phyloP scores from a whole-genome alignment of 1,140 invertebrate species.

The Ceratitis capitata region DNA sequence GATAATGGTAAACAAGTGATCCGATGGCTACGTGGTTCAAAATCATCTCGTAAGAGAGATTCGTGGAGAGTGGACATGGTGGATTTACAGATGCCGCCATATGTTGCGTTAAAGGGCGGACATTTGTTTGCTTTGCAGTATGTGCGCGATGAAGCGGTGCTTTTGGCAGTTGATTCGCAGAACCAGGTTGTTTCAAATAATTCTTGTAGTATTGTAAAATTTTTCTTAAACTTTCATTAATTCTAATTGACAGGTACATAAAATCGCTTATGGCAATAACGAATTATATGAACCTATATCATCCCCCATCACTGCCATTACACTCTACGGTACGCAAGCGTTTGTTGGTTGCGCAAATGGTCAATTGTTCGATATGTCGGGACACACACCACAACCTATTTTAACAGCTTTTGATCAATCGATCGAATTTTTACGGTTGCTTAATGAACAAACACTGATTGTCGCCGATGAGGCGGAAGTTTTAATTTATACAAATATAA shows the following conservation, averaged over 20 bases:
- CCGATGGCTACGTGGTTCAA: background rate
- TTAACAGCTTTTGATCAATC: background rate
- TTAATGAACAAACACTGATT: background rate
- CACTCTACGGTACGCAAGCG: background rate
- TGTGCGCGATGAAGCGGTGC: background rate
- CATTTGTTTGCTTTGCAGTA: constrained; percentile 6
- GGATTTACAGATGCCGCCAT: background rate
- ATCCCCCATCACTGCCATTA: background rate
- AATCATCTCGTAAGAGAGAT: background rate
- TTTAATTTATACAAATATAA: background rate
- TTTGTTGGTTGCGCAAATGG: background rate
- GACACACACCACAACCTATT: background rate
- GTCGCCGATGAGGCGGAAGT: background rate
- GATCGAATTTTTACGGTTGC: constrained; percentile 9
- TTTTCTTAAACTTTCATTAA: background rate
- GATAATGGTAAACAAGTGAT: background rate
- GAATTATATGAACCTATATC: background rate
- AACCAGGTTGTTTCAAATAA: background rate
- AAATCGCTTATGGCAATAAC: background rate
- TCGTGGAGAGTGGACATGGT: no score
- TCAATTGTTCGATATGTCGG: background rate
- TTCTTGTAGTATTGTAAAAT: background rate
- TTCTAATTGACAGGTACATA: background rate
- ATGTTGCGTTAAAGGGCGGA: background rate
- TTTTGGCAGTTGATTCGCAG: background rate